Evolutionary conservation across 2,888 invertebrate species (phyloP), one percentile per base, ranked within the genome.

Genomic region (Agrotis ipsilon): DNA sequence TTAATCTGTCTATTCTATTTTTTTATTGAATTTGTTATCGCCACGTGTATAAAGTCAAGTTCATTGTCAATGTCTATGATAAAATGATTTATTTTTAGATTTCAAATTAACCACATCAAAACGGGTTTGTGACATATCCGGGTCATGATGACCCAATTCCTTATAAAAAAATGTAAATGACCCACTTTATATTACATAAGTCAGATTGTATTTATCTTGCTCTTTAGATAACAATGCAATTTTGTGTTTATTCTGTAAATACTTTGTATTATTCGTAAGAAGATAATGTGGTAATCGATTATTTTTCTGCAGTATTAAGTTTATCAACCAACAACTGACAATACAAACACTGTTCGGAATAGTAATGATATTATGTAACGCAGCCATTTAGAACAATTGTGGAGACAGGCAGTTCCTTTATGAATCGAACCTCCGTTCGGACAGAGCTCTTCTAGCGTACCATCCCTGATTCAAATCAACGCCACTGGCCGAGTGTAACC

Each of bases 401-500:
- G 43, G 19, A 64, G n/a, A 74, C 60, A 45, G 39, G 64, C 55
- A 52, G 18, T 64, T 45, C 11, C n/a, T 45, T 13, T 9, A 45
- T 52, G 51, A 75, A 63, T 48, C 49, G 45, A 62, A 60, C 55
- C 49, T 14, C 9, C 54, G 27, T 27, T 67, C 11, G 58, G 71
- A 55, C 59, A 49, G 70, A 48, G 51, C 32, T 64, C 66, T 75
- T 69, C 62, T 68, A 58, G 68, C 19, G 16, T 52, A 63, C 39
- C 62, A 78, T 21, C 48, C 73, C 43, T 67, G 72, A 77, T 84
- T 82, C 72, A 78, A 83, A 80, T 84, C 75, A 72, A 74, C 77
- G 62, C 62, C 67, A 52, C 52, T 74, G 78, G 75, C 58, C 74
- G 62, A 69, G 19, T 78, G 72, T 75, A 84, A 85, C 73, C 66